Base-by-base conservation (phyloP, 2,888 invertebrate genomes). In the Aleiodes testaceus region DNA sequence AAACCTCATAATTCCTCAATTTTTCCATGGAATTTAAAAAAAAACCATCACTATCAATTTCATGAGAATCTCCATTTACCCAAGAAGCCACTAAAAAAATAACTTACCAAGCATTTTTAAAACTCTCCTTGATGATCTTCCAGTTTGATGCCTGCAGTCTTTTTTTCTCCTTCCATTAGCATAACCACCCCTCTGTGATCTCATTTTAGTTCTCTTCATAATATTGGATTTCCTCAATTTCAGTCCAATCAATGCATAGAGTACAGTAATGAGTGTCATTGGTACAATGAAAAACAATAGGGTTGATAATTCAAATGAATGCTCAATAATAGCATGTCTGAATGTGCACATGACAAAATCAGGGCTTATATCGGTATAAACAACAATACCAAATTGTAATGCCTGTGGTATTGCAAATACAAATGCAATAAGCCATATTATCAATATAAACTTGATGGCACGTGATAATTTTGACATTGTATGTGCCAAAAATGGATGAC, bases 381-480 rank as follows among this genome's bases (percentile, higher is more conserved):
- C 82, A 16, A 88, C 80, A 0, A 90, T 84, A 0, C 89, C 89
- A 53, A 89, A 88, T 52, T 89, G 89, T 22, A 90, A 79, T 0
- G 91, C 94, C 83, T 94, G 94, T 0, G 95, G 95, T 52, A 94
- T 88, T 0, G 95, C 95, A 80, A 93, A 87, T 74, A 91, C 89
- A 77, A 96, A 87, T 0, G 96, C 93, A 0, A 92, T 88, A 66
- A 94, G 83, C 97, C 97, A 98, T 75, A 97, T 92, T 50, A 92
- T 88, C 20, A 95, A 86, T 49, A 97, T 94, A 79, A 95, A 92
- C 83, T 93, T 94, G 69, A 95, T 90, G 9, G 95, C 97, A 36
- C 97, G 90, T 14, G 95, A 93, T 49, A 97, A 88, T 81, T 95
- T 95, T 3, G 96, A 96, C 92, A 96, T 94, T 73, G 95, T 95